Percentiles rank a stretch among this genome's conserved stretches.
phyloP scores from a whole-genome alignment of 35 echinoderm and acorn worm species.

The Patiria miniata region DNA sequence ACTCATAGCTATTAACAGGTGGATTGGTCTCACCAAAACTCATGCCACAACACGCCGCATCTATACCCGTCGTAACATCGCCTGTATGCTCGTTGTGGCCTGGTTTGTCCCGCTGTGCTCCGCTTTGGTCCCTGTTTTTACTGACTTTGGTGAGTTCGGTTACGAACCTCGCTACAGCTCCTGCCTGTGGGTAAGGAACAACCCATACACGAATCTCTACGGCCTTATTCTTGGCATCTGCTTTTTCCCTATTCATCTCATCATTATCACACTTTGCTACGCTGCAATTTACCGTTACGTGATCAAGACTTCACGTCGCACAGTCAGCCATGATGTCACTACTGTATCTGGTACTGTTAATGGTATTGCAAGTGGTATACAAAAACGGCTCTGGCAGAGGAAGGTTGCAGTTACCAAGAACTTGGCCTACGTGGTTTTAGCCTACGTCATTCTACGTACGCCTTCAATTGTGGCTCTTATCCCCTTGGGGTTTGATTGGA shows the following conservation, averaged over 20 bases:
- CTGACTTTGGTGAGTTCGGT: background rate
- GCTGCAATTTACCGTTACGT: background rate
- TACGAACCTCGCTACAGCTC: background rate
- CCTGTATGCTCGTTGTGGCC: background rate
- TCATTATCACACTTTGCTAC: no score
- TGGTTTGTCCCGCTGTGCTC: no score
- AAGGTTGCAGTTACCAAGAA: no score
- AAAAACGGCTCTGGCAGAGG: no score
- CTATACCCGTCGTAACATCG: conserved; percentile 15
- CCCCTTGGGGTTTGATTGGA: background rate
- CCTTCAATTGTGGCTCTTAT: background rate
- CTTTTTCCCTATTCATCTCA: no score
- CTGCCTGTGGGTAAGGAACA: background rate
- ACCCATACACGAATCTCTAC: background rate
- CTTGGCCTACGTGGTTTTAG: no score
- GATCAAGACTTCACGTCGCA: background rate
- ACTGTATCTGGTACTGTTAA: background rate
- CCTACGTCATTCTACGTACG: background rate
- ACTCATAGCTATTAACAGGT: conserved; percentile 49
- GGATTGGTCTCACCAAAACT: conserved; percentile 25
- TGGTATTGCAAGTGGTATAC: background rate
- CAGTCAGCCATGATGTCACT: background rate
- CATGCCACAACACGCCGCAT: background rate
- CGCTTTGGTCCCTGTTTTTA: background rate
- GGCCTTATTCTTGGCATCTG: no score